Evolutionary conservation across 2,888 invertebrate genomes (phyloP).

Genomic region (Dasysyrphus albostriatus): DNA sequence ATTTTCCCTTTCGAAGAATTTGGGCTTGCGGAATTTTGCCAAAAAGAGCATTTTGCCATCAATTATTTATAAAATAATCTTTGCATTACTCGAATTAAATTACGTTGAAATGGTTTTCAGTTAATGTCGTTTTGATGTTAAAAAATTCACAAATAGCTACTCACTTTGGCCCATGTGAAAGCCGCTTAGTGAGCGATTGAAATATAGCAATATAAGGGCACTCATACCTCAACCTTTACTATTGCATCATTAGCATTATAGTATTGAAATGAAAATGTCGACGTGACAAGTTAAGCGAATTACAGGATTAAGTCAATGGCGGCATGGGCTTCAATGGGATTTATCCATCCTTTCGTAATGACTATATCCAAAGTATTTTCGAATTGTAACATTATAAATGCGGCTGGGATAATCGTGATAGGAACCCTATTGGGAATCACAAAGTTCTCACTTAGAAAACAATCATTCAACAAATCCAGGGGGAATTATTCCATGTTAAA

Average conservation of each 20-base stretch:
- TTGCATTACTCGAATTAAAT: slow-evolving; percentile 7
- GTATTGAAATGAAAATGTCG: slow-evolving; percentile 53
- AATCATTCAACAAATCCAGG: slow-evolving; percentile 30
- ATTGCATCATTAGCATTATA: slow-evolving; percentile 28
- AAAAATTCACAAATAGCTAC: slow-evolving; percentile 19
- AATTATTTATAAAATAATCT: slow-evolving; percentile 22
- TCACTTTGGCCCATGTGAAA: slow-evolving; percentile 12
- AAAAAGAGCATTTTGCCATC: slow-evolving; percentile 5
- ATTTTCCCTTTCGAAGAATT: slow-evolving; percentile 41
- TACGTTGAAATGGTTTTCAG: slow-evolving; percentile 14
- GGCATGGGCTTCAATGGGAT: slow-evolving; percentile 30
- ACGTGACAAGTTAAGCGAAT: slow-evolving; percentile 59
- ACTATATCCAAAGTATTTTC: slow-evolving; percentile 30
- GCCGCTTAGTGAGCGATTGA: slow-evolving; percentile 19
- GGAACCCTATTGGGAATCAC: slow-evolving; percentile 54
- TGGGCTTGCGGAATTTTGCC: not conserved
- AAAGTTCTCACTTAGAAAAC: slow-evolving; percentile 49
- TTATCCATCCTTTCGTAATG: slow-evolving; percentile 35
- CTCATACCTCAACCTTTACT: not conserved
- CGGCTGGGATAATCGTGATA: slow-evolving; percentile 54
- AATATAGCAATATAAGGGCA: not conserved
- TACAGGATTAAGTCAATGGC: slow-evolving; percentile 32
- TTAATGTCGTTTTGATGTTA: slow-evolving; percentile 52
- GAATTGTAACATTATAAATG: slow-evolving; percentile 49
- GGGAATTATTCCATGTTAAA: slow-evolving; percentile 34